Evolutionary conservation across 2,113 vertebrate species (phyloP).

Genomic region (Bubo blakistoni): DNA sequence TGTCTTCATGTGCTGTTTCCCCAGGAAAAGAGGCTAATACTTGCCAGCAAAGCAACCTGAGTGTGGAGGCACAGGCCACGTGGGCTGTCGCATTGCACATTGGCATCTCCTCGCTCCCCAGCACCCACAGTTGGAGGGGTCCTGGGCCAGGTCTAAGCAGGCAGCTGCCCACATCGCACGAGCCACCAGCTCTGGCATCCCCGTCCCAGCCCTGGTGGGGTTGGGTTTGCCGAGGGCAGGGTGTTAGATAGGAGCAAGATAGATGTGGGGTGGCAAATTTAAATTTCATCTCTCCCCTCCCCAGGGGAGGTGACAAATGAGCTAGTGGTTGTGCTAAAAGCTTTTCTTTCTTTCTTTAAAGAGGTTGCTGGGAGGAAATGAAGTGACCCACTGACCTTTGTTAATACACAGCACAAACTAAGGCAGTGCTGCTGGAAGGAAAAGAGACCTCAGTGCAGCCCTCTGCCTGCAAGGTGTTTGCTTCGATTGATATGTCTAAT

Average conservation of each 20-base stretch:
- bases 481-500: slow-evolving; percentile 9
- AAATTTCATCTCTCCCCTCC: background rate
- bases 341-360: slow-evolving; percentile 7
- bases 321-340: slow-evolving; percentile 45
- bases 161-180: background rate
- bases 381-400: slow-evolving; percentile 51
- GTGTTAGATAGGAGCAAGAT: background rate
- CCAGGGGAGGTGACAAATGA: slow-evolving; percentile 18
- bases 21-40: background rate
- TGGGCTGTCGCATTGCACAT: rapidly evolving
- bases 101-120: background rate
- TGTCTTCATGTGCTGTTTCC: background rate
- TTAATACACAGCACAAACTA: slow-evolving; percentile 11
- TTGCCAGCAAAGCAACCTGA: background rate
- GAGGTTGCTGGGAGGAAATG: slow-evolving; percentile 61
- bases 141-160: background rate
- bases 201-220: background rate
- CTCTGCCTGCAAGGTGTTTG: slow-evolving; percentile 54
- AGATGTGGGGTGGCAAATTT: background rate
- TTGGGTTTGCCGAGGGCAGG: background rate
- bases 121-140: rapidly evolving
- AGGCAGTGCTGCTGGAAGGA: slow-evolving; percentile 9
- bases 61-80: background rate
- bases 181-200: background rate
- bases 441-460: slow-evolving; percentile 9